Percentiles rank a stretch among this genome's conserved stretches.
Conservation (phyloP, 2,797 vertebrate genomes). For the Tragelaphus eurycerus region DNA sequence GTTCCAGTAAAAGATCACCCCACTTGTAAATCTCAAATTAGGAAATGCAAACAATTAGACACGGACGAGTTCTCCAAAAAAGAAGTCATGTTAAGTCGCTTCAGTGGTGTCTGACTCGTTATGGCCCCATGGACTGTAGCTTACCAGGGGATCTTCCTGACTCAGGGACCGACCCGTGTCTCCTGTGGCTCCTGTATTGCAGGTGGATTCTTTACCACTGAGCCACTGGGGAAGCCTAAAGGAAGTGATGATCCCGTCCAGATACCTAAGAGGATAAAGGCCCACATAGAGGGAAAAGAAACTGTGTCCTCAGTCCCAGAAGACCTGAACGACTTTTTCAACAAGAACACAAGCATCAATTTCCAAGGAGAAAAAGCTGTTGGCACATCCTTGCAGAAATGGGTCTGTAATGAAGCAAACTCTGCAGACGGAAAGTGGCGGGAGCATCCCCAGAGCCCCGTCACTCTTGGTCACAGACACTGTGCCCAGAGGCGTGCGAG, state of each 20-base stretch:
- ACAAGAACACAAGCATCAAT: background rate
- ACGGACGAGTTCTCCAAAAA: background rate
- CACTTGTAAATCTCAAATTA: background rate
- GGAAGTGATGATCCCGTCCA: background rate
- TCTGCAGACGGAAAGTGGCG: accelerated
- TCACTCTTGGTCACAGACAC: background rate
- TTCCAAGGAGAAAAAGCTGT: background rate
- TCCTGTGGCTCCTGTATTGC: background rate
- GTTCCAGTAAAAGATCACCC: accelerated
- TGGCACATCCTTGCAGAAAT: background rate
- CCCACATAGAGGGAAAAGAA: background rate
- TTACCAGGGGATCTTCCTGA: background rate
- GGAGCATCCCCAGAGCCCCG: accelerated
- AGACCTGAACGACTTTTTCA: accelerated
- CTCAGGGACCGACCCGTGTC: accelerated
- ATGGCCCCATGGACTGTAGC: background rate
- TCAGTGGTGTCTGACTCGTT: background rate
- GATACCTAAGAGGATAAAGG: background rate
- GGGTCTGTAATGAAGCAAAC: background rate
- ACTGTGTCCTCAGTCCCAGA: background rate
- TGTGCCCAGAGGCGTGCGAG: accelerated
- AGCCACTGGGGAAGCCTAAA: background rate
- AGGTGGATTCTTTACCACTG: background rate
- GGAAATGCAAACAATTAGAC: background rate
- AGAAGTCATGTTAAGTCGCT: background rate